phyloP scores from a whole-genome alignment of 2,888 invertebrate genomes.

The Stenichneumon culpator region DNA sequence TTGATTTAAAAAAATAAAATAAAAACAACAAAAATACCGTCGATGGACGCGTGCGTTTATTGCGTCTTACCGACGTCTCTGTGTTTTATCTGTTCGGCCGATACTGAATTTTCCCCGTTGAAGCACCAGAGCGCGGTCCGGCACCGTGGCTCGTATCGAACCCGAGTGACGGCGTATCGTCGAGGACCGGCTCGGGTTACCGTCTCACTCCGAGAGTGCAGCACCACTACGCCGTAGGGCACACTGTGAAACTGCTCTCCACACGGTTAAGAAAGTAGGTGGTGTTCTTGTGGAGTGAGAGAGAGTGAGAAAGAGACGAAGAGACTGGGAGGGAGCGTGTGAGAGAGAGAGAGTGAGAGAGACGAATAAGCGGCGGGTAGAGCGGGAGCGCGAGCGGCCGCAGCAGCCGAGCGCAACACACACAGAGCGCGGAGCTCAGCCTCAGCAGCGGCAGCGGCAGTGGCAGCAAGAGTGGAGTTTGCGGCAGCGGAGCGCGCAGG shows the following conservation, averaged over 20 bases:
- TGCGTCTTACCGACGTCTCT: constrained; percentile 4
- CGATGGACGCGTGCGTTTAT: constrained; percentile 10
- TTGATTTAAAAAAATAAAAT: neutral
- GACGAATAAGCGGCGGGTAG: constrained; percentile 47
- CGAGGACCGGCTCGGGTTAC: constrained; percentile 71
- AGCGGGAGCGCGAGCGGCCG: constrained; percentile 47
- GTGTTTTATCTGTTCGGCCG: constrained; percentile 6
- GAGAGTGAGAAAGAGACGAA: neutral
- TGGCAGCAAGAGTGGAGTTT: constrained; percentile 42
- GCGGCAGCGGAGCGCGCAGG: constrained; percentile 51
- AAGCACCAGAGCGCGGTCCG: constrained; percentile 59
- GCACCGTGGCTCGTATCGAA: constrained; percentile 71
- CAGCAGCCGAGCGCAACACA: constrained; percentile 58
- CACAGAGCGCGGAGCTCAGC: constrained; percentile 38
- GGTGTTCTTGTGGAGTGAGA: constrained; percentile 44
- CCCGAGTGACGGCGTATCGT: constrained; percentile 71
- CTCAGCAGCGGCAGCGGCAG: constrained; percentile 35
- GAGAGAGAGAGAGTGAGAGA: neutral
- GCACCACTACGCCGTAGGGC: constrained; percentile 72
- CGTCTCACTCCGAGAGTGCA: constrained; percentile 71
- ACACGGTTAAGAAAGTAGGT: constrained; percentile 69
- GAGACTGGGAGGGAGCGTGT: neutral
- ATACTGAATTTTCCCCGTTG: constrained; percentile 21
- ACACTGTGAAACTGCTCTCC: constrained; percentile 67
- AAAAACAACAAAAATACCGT: constrained; percentile 1